phyloP scores from a whole-genome alignment of 2,888 invertebrate species.

The Philhelius pedissequus region DNA sequence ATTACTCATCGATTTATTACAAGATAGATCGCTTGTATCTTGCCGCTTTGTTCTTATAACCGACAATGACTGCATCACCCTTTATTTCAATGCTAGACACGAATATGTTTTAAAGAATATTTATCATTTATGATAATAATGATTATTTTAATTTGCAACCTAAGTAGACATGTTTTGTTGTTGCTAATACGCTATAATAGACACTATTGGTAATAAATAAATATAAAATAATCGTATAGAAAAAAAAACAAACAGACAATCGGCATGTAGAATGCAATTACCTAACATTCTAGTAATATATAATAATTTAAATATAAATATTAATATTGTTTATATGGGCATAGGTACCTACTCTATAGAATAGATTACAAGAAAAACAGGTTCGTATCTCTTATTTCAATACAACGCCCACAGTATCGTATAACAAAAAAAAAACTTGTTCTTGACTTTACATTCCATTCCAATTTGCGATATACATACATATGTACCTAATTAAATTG shows the following conservation, averaged over 20 bases:
- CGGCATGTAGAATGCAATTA: no score
- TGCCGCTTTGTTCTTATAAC: slow-evolving; percentile 26
- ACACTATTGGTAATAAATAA: neutral
- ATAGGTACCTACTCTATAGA: no score
- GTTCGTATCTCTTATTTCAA: neutral
- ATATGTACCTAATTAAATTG: neutral
- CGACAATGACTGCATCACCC: slow-evolving; percentile 36
- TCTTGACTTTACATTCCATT: slow-evolving; percentile 20
- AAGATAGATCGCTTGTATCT: neutral
- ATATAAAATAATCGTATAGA: neutral
- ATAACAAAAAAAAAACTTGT: neutral
- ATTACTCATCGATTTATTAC: slow-evolving; percentile 29
- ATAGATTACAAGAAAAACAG: neutral
- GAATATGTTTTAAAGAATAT: slow-evolving; percentile 22
- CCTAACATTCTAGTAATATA: no score
- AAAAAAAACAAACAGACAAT: no score
- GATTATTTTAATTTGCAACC: neutral
- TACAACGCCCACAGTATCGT: neutral
- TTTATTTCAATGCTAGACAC: slow-evolving; percentile 44
- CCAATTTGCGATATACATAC: slow-evolving; percentile 10
- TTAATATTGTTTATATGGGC: no score
- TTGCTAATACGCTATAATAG: neutral
- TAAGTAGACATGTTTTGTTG: neutral
- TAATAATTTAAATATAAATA: no score
- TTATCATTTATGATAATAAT: slow-evolving; percentile 5